These are phyloP conservation scores for Drosophila kuntzei DNA, from an alignment of 2,888 invertebrate species.

Conservation along the genomic window DNA sequence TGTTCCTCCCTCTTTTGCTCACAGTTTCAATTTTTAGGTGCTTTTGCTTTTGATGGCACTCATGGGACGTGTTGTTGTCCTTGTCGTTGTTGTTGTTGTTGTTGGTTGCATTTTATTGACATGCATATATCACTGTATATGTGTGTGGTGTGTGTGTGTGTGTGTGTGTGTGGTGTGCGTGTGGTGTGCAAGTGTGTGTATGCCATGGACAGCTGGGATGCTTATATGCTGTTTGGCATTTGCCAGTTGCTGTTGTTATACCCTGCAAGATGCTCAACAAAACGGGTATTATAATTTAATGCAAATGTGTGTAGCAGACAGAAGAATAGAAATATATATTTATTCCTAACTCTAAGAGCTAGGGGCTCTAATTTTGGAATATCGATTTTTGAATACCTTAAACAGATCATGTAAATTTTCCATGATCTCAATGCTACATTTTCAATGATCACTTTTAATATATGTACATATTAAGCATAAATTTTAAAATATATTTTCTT, in stretches of 20 bases:
- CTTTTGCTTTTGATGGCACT: constrained; percentile 68
- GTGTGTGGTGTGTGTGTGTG: constrained; percentile 10
- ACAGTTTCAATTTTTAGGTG: constrained; percentile 55
- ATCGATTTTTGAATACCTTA: too few species aligned
- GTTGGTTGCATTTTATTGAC: constrained; percentile 68
- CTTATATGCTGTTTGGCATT: constrained; percentile 53
- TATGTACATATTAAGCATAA: too few species aligned
- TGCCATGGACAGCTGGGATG: constrained; percentile 38
- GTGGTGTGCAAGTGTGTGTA: constrained; percentile 19
- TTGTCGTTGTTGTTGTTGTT: constrained; percentile 41
- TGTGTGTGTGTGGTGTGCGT: constrained; percentile 5
- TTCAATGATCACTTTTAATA: too few species aligned
- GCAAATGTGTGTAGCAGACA: neutral
- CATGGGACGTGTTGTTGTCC: constrained; percentile 32
- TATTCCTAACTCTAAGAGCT: neutral
- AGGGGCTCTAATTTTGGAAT: too few species aligned
- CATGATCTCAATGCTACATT: too few species aligned
- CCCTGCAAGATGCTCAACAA: neutral
- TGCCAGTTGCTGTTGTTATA: constrained; percentile 29
- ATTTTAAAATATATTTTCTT: too few species aligned
- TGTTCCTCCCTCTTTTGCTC: neutral
- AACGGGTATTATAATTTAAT: neutral
- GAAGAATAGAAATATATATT: neutral
- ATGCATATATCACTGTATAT: constrained; percentile 42
- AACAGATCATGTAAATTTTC: too few species aligned